These are phyloP conservation scores for Kradibia gibbosae DNA, from an alignment of 1,140 invertebrate species.

Conservation along the genomic window DNA sequence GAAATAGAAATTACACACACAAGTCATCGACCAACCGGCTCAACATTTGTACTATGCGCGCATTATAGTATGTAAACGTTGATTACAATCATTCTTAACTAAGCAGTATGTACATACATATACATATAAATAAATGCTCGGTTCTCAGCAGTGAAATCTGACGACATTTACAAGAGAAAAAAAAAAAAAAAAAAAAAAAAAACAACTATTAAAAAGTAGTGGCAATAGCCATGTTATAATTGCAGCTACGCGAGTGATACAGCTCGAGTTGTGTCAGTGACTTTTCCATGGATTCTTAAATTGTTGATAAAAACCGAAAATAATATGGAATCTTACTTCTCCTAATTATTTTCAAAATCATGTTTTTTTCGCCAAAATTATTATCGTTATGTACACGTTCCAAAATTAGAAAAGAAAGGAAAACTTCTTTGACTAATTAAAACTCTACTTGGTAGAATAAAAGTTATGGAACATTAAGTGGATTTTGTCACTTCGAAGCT, in stretches of 20 bases:
- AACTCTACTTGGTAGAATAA: constrained; percentile 62
- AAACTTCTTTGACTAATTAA: constrained; percentile 55
- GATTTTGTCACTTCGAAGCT: constrained; percentile 61
- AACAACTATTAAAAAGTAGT: constrained; percentile 21
- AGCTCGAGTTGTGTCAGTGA: constrained; percentile 32
- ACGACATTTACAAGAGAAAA: constrained; percentile 55
- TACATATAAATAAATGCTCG: constrained; percentile 55
- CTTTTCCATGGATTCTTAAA: constrained; percentile 64
- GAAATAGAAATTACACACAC: constrained; percentile 31
- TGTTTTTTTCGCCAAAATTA: constrained; percentile 29
- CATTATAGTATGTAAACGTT: constrained; percentile 41
- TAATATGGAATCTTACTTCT: constrained; percentile 24
- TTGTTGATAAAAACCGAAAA: constrained; percentile 42
- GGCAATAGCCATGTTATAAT: constrained; percentile 24
- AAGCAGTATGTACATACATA: constrained; percentile 51
- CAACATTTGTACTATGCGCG: constrained; percentile 44
- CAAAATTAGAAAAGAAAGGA: constrained; percentile 48
- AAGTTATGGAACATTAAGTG: constrained; percentile 53
- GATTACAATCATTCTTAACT: constrained; percentile 48
- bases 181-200: constrained; percentile 47
- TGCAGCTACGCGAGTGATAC: constrained; percentile 31
- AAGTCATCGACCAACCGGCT: constrained; percentile 27
- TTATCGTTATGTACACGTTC: constrained; percentile 46
- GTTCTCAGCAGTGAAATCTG: constrained; percentile 48
- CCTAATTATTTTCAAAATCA: constrained; percentile 14